Evolutionary conservation across 2,797 vertebrate genomes (phyloP), one percentile per base, ranked within the genome.

Genomic region (Enteromius treurensis): DNA sequence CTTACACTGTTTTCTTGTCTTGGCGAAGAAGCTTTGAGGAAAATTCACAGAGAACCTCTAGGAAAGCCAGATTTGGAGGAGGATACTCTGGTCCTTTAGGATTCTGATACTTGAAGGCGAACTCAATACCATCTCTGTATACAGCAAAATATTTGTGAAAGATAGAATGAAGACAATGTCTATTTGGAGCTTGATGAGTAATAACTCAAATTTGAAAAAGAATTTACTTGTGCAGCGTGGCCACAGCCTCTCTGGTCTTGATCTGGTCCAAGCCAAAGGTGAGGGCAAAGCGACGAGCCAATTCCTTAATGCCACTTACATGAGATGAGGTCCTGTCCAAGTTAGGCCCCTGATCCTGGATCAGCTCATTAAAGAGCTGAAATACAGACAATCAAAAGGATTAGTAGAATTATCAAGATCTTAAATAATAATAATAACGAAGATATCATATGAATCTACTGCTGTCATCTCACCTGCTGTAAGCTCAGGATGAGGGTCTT

Each of bases 1-100:
- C 98, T 96, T 98, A 99, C 98, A 99, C 97, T 15, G 98, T 99
- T 94, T 98, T 99, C 87, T 99, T 99, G 94, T 99, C 98, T 88
- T 99, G 98, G 40, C 98, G 96, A 88, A 99, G 93, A 55, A 99
- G 95, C 91, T 99, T 99, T 58, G 98, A 99, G 76, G 98, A 99
- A 91, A 99, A 99, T 91, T 99, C 98, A 88, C 98, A 98, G 40
- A 99, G 94, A 74, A 99, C 97, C 91, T 99, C 98, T 73, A 99
- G 94, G 93, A 99, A 99, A 90, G 98, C 97, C 91, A 99, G 91
- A 89, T 99, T 99, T 80, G 96, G 93, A 76, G 97, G 98, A 67
- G 98, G 98, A 86, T 96, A 98, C 88, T 99, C 98, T 77, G 95
- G 90, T 91, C 98, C 98, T 92, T 98, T 97, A 81, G 97, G 96